Evolutionary conservation across 2,888 invertebrate genomes (phyloP).

Genomic region (Nebria salina): DNA sequence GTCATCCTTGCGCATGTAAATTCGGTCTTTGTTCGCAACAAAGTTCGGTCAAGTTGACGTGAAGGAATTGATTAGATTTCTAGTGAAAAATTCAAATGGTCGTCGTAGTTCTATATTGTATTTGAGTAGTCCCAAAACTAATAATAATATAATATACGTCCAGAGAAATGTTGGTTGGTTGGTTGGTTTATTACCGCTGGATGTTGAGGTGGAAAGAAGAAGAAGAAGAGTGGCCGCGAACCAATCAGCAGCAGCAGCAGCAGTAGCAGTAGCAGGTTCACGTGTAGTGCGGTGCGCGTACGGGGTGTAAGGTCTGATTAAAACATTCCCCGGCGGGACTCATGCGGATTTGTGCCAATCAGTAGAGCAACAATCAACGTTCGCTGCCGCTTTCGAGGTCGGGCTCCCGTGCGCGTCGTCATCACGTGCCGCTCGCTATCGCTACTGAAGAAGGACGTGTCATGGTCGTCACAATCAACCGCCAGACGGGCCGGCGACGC

Average conservation of each 20-base stretch:
- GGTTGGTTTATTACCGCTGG: constrained; percentile 1
- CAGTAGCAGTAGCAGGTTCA: background rate
- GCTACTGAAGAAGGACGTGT: background rate
- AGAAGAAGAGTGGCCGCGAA: constrained; percentile 16
- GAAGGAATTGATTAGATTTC: no score
- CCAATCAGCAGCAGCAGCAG: constrained; percentile 19
- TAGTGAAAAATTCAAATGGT: background rate
- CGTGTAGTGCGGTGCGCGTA: constrained; percentile 22
- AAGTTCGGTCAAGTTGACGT: constrained; percentile 14
- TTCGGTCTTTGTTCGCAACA: constrained; percentile 39
- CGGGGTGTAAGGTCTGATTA: constrained; percentile 55
- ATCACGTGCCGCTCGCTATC: constrained; percentile 15
- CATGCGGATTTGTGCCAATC: constrained; percentile 57
- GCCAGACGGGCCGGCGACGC: constrained; percentile 3
- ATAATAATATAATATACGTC: background rate
- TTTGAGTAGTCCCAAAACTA: background rate
- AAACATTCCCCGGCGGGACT: constrained; percentile 57
- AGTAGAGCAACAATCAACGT: constrained; percentile 48
- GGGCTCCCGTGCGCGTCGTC: constrained; percentile 13
- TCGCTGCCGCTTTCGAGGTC: constrained; percentile 2
- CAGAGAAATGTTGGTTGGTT: constrained; percentile 5
- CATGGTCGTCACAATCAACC: constrained; percentile 16
- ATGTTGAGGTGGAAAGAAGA: background rate
- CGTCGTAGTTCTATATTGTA: background rate
- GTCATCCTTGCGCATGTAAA: constrained; percentile 50